These are phyloP conservation scores for Lucinisca nassula DNA, from an alignment of 2,888 invertebrate species.

Conservation along the genomic window DNA sequence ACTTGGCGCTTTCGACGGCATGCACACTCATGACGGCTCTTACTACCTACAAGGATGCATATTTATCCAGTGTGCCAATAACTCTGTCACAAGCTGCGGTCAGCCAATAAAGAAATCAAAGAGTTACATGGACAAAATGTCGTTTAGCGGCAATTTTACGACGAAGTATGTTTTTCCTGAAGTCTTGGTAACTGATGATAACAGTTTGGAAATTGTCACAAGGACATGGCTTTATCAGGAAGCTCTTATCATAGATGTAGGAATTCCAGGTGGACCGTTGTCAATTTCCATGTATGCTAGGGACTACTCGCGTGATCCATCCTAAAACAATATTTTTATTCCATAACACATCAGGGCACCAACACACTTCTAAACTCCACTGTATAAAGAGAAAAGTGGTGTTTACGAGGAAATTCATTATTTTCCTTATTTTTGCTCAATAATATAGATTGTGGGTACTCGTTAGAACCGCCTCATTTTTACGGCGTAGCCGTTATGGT, in stretches of 20 bases:
- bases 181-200: slow-evolving; percentile 40
- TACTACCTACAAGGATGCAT: slow-evolving; percentile 59
- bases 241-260: slow-evolving; percentile 56
- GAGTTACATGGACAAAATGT: slow-evolving; percentile 60
- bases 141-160: slow-evolving; percentile 59
- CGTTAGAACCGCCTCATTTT: no score
- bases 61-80: slow-evolving; percentile 55
- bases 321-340: no score
- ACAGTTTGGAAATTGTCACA: slow-evolving; percentile 28
- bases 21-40: slow-evolving; percentile 26
- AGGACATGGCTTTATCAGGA: slow-evolving; percentile 50
- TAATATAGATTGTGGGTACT: no score
- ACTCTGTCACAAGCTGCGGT: slow-evolving; percentile 49
- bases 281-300: slow-evolving; percentile 49
- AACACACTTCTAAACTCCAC: no score
- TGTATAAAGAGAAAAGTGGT: no score
- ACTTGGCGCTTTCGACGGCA: slow-evolving; percentile 59
- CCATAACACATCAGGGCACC: no score
- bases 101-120: slow-evolving; percentile 22
- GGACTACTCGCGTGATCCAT: slow-evolving; percentile 35
- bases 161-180: slow-evolving; percentile 50
- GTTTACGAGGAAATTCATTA: no score
- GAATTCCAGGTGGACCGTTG: slow-evolving; percentile 46
- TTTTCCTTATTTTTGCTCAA: no score
- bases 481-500: no score